Conservation (phyloP, 2,888 invertebrate genomes). For the Ophion costatus region DNA sequence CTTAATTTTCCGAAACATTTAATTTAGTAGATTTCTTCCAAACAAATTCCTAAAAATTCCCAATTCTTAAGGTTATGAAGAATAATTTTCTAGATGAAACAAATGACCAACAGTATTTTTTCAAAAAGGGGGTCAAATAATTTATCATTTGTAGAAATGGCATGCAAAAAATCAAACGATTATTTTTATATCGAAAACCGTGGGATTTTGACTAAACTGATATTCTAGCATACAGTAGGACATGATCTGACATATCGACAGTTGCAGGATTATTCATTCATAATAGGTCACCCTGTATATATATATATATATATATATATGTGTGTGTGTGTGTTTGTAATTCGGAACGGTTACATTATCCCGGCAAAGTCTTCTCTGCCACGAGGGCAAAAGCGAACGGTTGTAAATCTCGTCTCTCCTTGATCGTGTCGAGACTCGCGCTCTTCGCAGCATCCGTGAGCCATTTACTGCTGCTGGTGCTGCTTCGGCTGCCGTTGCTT, state of each 20-base stretch:
- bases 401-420: slow-evolving; percentile 71
- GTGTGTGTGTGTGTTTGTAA: slow-evolving; percentile 44
- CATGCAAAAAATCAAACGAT: background rate
- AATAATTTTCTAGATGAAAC: no score
- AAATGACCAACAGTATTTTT: no score
- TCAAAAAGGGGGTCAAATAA: no score
- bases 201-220: background rate
- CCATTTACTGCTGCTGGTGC: slow-evolving; percentile 9
- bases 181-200: background rate
- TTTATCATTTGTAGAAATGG: background rate
- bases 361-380: slow-evolving; percentile 62
- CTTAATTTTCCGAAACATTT: no score
- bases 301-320: slow-evolving; percentile 7
- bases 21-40: no score
- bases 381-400: slow-evolving; percentile 68
- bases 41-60: no score
- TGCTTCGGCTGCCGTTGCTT: slow-evolving; percentile 60
- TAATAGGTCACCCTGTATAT: background rate
- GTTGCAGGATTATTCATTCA: no score
- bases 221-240: background rate
- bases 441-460: slow-evolving; percentile 57
- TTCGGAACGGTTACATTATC: slow-evolving; percentile 67
- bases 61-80: no score
- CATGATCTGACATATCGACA: no score
- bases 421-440: slow-evolving; percentile 63